Conservation (phyloP, 92 coral and sea anemone species). For the Zoanthus gigantus region DNA sequence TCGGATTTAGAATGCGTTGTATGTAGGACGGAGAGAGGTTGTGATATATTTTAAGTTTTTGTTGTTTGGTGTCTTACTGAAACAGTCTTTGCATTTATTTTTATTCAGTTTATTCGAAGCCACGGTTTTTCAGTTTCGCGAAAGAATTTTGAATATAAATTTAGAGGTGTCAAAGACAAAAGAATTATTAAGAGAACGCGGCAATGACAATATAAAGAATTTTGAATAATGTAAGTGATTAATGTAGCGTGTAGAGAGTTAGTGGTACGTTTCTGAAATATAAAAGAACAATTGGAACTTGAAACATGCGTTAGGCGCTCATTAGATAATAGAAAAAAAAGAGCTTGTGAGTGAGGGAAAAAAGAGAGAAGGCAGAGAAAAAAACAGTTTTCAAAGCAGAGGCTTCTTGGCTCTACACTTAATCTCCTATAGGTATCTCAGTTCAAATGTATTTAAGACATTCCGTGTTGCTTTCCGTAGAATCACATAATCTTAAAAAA, state of each 20-base stretch:
- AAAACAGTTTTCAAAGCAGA: background rate
- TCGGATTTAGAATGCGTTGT: background rate
- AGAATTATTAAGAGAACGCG: background rate
- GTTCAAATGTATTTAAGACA: no score
- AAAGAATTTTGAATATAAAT: background rate
- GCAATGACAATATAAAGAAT: background rate
- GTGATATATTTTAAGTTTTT: no score
- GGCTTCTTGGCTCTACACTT: no score
- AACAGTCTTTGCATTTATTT: slow-evolving; percentile 1
- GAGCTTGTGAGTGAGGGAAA: background rate
- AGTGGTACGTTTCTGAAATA: background rate
- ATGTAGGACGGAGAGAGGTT: background rate
- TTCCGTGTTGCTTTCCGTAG: no score
- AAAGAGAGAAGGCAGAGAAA: background rate
- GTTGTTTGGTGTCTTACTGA: background rate
- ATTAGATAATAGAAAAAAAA: background rate
- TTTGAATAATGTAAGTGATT: background rate
- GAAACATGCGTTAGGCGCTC: background rate
- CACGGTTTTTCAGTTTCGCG: background rate
- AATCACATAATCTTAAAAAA: no score
- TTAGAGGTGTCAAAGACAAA: background rate
- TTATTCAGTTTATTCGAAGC: slow-evolving; percentile 3
- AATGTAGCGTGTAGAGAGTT: background rate
- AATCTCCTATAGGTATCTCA: no score
- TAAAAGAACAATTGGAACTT: background rate